phyloP scores from a whole-genome alignment of 2,888 invertebrate species.

The Elgonia sp. region DNA sequence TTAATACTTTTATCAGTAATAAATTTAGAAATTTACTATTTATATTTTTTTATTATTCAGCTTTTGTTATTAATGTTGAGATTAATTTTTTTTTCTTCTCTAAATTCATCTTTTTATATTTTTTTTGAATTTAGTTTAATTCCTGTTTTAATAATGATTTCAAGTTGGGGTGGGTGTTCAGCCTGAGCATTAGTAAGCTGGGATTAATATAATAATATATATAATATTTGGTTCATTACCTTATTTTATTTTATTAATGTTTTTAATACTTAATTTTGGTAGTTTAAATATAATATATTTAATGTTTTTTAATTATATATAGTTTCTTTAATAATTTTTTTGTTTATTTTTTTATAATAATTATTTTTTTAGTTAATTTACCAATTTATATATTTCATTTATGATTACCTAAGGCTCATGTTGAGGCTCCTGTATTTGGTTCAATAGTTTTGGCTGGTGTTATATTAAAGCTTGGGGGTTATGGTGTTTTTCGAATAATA shows the following conservation, averaged over 20 bases:
- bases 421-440: constrained; percentile 91
- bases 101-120: constrained; percentile 90
- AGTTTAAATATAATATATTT: constrained; percentile 63
- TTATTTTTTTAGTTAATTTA: constrained; percentile 91
- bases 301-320: constrained; percentile 85
- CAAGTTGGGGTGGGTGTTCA: constrained; percentile 91
- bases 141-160: constrained; percentile 90
- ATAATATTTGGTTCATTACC: constrained; percentile 91
- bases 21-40: too few species aligned
- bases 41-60: constrained; percentile 59
- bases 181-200: constrained; percentile 90
- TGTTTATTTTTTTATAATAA: constrained; percentile 59
- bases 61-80: constrained; percentile 88
- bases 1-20: constrained; percentile 88
- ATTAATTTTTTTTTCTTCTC: constrained; percentile 88
- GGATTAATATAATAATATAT: constrained; percentile 91
- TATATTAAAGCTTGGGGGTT: constrained; percentile 92
- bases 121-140: constrained; percentile 91
- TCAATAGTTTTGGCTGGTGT: constrained; percentile 93
- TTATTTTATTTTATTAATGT: constrained; percentile 89
- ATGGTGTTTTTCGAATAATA: constrained; percentile 89
- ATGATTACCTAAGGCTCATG: constrained; percentile 92
- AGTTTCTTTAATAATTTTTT: constrained; percentile 53
- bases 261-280: too few species aligned
- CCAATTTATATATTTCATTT: constrained; percentile 91